These are phyloP conservation scores for Pseudomyrmex sp. DNA, from an alignment of 1,140 invertebrate genomes.

Conservation along the genomic window DNA sequence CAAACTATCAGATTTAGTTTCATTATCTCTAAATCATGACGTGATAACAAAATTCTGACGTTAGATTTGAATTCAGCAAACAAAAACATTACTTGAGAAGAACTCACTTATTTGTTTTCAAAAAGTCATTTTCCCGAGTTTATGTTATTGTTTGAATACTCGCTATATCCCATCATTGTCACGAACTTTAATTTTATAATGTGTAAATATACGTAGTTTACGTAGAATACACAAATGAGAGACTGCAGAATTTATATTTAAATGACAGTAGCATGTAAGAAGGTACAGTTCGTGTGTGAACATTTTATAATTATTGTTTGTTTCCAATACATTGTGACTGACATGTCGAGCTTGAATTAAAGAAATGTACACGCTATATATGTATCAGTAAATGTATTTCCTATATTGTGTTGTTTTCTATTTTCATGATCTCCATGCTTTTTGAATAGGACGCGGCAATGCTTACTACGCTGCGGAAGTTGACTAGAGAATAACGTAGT, in stretches of 20 bases:
- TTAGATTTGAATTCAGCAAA: too few relatives aligned
- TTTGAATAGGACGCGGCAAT: too few relatives aligned
- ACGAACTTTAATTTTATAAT: conserved; percentile 18
- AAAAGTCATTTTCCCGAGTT: too few relatives aligned
- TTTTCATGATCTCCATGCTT: too few relatives aligned
- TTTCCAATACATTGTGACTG: conserved; percentile 53
- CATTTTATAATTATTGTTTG: conserved; percentile 64
- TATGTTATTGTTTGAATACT: too few relatives aligned
- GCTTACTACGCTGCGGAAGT: neutral
- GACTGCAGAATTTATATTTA: conserved; percentile 69
- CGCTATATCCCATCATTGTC: too few relatives aligned
- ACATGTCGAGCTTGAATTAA: conserved; percentile 47
- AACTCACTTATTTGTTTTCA: too few relatives aligned
- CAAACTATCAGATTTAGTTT: too few relatives aligned
- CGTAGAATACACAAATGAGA: conserved; percentile 49
- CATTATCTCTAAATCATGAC: too few relatives aligned
- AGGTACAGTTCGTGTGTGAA: conserved; percentile 48
- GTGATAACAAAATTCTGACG: too few relatives aligned
- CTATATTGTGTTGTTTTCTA: conserved; percentile 17
- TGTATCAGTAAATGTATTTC: conserved; percentile 69
- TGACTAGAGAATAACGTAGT: conserved; percentile 25
- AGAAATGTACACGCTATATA: conserved; percentile 52
- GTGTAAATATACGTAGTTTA: conserved; percentile 72
- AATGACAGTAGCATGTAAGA: conserved; percentile 48
- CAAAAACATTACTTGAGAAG: too few relatives aligned